Base-by-base conservation (phyloP, 2,888 invertebrate genomes). In the Dinocampus coccinellae region DNA sequence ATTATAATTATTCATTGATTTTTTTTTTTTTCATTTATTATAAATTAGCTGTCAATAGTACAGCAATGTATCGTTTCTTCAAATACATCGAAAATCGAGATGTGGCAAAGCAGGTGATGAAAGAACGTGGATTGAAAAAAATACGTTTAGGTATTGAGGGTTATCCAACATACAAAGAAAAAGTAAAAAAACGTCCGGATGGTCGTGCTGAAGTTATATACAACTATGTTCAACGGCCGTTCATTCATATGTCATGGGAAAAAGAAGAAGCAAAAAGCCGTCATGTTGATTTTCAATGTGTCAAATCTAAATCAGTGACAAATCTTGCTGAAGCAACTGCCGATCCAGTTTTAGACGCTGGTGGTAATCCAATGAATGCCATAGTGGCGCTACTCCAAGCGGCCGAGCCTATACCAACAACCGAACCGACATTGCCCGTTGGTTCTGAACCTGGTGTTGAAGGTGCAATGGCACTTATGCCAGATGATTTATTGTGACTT, bases 211-310 rank as follows among this genome's bases (percentile, higher is more conserved):
- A 99, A 89, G 97, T 99, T 1, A 98, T 99, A 77, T 99, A 99
- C 90, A 99, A 99, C 89, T 99, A 99, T 88, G 99, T 99, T 0
- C 99, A 99, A 86, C 91, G 99, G 0, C 99, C 99, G 0, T 99
- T 99, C 88, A 96, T 99, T 67, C 97, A 98, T 85, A 97, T 97
- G 95, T 97, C 97, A 0, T 99, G 99, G 99, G 99, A 99, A 87
- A 99, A 99, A 83, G 99, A 99, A 84, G 99, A 99, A 83, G 99
- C 98, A 0, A 98, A 98, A 85, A 97, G 97, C 83, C 92, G 99
- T 0, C 99, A 99, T 85, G 99, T 99, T 0, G 99, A 99, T 88
- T 99, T 99, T 84, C 97, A 99, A 89, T 99, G 98, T 86, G 97
- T 99, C 69, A 98, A 98, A 88, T 97, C 97, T 2, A 98, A 99